phyloP scores from a whole-genome alignment of 92 coral and sea anemone species.

The Palythoa caribaeorum region DNA sequence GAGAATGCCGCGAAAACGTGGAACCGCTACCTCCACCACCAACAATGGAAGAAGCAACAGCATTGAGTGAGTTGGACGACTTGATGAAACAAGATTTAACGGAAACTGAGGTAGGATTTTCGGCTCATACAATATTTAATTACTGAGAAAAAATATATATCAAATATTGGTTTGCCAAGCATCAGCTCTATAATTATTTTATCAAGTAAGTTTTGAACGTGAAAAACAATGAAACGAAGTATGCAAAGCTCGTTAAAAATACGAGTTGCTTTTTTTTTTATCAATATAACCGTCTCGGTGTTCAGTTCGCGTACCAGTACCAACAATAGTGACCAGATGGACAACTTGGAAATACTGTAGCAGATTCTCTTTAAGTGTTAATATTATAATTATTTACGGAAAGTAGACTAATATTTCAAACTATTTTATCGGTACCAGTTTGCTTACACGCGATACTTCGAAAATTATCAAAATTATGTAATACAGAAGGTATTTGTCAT shows the following conservation, averaged over 20 bases:
- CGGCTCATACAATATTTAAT: no score
- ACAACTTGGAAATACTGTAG: not conserved
- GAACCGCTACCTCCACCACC: not conserved
- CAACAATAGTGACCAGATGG: not conserved
- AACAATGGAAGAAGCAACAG: not conserved
- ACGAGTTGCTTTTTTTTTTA: not conserved
- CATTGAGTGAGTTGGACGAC: not conserved
- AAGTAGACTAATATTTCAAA: no score
- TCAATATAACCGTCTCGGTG: not conserved
- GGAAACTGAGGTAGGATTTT: slow-evolving; percentile 1
- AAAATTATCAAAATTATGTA: not conserved
- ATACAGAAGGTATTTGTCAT: not conserved
- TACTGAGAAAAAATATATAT: no score
- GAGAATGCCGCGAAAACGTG: not conserved
- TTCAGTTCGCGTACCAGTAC: no score
- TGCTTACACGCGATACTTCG: not conserved
- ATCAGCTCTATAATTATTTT: no score
- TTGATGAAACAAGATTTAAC: not conserved
- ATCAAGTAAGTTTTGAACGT: no score
- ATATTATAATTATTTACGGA: no score
- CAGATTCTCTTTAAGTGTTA: not conserved
- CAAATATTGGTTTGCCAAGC: no score
- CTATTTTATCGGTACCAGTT: no score
- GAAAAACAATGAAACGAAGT: not conserved
- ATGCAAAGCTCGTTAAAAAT: not conserved